Conservation (phyloP, 2,113 vertebrate species). For the Pedetes capensis region DNA sequence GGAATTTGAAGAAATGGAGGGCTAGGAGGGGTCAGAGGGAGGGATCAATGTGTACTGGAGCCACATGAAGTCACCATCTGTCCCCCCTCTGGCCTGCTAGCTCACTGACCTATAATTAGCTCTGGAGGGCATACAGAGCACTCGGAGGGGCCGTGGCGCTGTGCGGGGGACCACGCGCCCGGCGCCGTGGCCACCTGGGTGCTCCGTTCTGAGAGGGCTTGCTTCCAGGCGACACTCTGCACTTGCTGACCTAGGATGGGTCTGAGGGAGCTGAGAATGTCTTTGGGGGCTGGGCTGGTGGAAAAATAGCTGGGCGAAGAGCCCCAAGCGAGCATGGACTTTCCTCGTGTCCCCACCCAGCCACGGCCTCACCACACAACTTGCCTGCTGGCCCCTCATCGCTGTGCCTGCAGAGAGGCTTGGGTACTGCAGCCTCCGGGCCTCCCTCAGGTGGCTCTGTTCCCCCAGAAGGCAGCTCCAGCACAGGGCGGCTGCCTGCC, state of each 20-base stretch:
- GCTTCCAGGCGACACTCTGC: not conserved
- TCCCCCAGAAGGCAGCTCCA: not conserved
- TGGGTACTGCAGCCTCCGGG: not conserved
- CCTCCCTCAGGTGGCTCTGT: not conserved
- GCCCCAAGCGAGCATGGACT: not conserved
- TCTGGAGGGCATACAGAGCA: conserved; percentile 34
- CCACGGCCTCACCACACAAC: not conserved
- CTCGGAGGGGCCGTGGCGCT: not conserved
- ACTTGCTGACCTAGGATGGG: not conserved
- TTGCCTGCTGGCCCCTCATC: not conserved
- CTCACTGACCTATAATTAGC: conserved; percentile 76
- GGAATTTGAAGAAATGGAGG: not conserved
- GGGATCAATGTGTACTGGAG: conserved; percentile 32
- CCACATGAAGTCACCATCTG: conserved; percentile 67
- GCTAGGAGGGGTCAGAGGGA: conserved; percentile 26
- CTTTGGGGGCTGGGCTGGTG: not conserved
- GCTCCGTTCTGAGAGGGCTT: not conserved
- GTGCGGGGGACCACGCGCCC: not conserved
- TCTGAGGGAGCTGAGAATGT: not conserved
- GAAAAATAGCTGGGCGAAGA: not conserved
- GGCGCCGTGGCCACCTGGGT: not conserved
- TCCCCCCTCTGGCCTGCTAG: conserved; percentile 57
- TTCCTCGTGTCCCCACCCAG: not conserved
- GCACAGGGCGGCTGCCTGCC: not conserved
- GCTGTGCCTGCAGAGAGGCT: not conserved